phyloP scores from a whole-genome alignment of 2,797 vertebrate genomes.

The Phrynocephalus forsythii region DNA sequence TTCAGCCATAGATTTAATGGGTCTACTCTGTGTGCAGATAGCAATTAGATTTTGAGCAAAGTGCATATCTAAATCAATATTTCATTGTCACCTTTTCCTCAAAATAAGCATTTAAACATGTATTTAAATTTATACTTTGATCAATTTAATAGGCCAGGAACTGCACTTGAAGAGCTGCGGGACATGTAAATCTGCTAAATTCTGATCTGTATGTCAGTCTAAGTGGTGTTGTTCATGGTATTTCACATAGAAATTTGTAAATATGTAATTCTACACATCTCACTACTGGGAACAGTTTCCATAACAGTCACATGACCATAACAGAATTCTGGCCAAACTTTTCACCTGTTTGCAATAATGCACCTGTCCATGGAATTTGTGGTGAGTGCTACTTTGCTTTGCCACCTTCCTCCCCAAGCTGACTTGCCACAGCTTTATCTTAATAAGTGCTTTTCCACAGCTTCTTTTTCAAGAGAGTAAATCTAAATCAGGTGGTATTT shows the following conservation, averaged over 20 bases:
- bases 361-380: slow-evolving; percentile 25
- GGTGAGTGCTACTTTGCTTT: background rate
- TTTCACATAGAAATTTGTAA: background rate
- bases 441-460: slow-evolving; percentile 44
- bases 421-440: slow-evolving; percentile 31
- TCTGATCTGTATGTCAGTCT: background rate
- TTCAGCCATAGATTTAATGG: no score
- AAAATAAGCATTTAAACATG: background rate
- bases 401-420: slow-evolving; percentile 37
- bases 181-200: background rate
- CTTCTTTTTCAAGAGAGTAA: slow-evolving; percentile 44
- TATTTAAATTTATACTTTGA: background rate
- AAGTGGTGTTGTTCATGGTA: background rate
- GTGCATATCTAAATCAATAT: background rate
- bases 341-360: slow-evolving; percentile 26
- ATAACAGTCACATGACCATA: background rate
- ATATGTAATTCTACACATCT: background rate
- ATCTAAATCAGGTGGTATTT: slow-evolving; percentile 47
- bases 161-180: background rate
- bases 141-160: background rate
- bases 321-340: slow-evolving; percentile 1
- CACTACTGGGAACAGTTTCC: background rate
- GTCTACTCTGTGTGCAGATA: background rate
- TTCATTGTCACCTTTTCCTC: background rate
- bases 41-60: background rate